Evolutionary conservation across 2,113 vertebrate species (phyloP).

Genomic region (Callocephalon fimbriatum): DNA sequence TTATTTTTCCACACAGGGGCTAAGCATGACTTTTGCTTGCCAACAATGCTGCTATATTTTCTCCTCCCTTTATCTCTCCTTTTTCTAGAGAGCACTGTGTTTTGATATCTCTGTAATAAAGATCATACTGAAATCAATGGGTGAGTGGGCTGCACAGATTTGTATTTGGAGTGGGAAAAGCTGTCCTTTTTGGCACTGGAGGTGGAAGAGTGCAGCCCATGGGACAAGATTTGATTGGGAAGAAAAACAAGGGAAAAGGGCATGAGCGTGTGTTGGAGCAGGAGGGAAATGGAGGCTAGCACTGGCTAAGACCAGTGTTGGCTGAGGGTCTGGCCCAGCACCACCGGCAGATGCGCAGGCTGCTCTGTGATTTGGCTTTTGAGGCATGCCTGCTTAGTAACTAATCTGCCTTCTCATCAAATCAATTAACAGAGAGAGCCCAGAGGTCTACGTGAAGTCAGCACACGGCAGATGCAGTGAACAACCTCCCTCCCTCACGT

Average conservation of each 20-base stretch:
- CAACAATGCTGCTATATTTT: not conserved
- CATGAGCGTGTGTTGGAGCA: fast-evolving
- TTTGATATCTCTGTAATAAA: not conserved
- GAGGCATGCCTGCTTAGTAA: not conserved
- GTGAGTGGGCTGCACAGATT: not conserved
- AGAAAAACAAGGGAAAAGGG: not conserved
- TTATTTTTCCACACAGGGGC: not conserved
- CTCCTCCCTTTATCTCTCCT: not conserved
- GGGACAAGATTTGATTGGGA: not conserved
- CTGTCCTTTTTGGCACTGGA: not conserved
- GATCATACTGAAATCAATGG: not conserved
- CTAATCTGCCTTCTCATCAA: not conserved
- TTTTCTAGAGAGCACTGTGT: not conserved
- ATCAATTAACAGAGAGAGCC: not conserved
- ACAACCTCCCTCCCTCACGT: not conserved
- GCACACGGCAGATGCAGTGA: fast-evolving
- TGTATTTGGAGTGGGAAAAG: not conserved
- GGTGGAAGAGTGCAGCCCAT: not conserved
- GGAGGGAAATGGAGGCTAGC: not conserved
- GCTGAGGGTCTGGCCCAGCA: not conserved
- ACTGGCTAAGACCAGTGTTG: not conserved
- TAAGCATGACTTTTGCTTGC: not conserved
- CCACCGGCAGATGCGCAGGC: not conserved
- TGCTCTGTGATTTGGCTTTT: not conserved
- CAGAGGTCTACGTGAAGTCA: not conserved